Evolutionary conservation across 2,888 invertebrate species (phyloP), one percentile per base, ranked within the genome.

Genomic region (Lordiphosa andalusiaca): DNA sequence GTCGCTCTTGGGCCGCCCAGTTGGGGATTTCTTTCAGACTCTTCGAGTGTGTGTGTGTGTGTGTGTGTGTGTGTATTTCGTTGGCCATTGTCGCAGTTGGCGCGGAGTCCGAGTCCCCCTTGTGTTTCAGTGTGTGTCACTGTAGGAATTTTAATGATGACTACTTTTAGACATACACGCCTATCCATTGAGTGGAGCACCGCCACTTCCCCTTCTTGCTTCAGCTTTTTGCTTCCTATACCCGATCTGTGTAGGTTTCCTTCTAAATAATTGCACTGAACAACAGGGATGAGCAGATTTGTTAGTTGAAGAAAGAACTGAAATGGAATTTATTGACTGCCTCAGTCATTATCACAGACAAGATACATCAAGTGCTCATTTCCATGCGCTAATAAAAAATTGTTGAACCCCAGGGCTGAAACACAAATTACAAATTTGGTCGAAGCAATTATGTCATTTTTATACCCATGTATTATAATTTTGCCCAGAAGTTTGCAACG

Each of bases 91-190:
- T 69, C 69, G 69, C 48, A 35, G 36, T 48, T 35, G n/a, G 47
- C 41, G 9, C 30, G 30, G 9, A 30, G 30, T 30, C 30, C 30
- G 30, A 30, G 30, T 30, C 30, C 30, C 30, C 30, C 30, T 30
- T 38, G 16, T 38, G 36, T 23, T 39, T 62, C 66, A 69, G 36
- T 72, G 69, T 85, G 71, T 81, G 76, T 76, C 83, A 76, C 73
- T 81, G 76, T 53, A 71, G 85, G 84, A 83, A 85, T 85, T 86
- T 84, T 84, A 84, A 84, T 85, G 85, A 84, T 84, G 86, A 84
- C 86, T 85, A 73, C 81, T 84, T 85, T 85, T 83, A 81, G 83
- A 69, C 78, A 78, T 71, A 83, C 77, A 82, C 80, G 73, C 73
- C 80, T 73, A 80, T 78, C 69, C 75, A 71, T 64, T 56, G 71